Evolutionary conservation across 2,797 vertebrate species (phyloP), one percentile per base, ranked within the genome.

Genomic region (Rhyacichthys aspro): DNA sequence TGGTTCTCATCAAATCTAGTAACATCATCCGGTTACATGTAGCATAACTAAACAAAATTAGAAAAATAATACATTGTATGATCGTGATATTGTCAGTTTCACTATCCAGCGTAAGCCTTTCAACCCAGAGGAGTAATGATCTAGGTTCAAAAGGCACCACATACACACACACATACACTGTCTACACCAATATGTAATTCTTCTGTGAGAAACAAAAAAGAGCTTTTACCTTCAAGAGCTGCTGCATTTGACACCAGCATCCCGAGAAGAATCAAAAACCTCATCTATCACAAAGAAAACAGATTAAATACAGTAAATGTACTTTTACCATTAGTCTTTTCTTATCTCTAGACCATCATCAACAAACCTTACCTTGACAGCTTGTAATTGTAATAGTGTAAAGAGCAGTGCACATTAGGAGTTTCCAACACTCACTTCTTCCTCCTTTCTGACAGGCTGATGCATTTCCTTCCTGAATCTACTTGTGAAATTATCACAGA

Each of bases 281-380:
- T 58, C 86, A 88, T 88, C 84, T 89, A 48, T 63, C 3, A 23
- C 7, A 62, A 63, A 48, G n/a, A 67, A 70, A 63, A 59, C 19
- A 34, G 34, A 19, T 19, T 2, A 41, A 12, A 12, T 39, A 33
- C n/a, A 1, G 9, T 19, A 36, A 16, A 15, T 34, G n/a, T n/a
- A n/a, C n/a, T n/a, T n/a, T 4, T 1, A 5, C 0, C 34, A 1
- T 1, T 38, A 9, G 1, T 2, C 33, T 8, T 37, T 39, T 45
- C 53, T 23, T n/a, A 1, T 28, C 23, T 5, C 23, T 28, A 28
- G 23, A 28, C 23, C 4, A 28, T 28, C 8, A 34, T 41, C 32
- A 32, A 1, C 0, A 19, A n/a, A 18, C n/a, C 70, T 72, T 82
- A 87, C 72, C 79, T 50, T 69, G 9, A 63, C 42, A 43, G 39